Base-by-base conservation (phyloP, 2,113 vertebrate species). In the Paramormyrops kingsleyae region DNA sequence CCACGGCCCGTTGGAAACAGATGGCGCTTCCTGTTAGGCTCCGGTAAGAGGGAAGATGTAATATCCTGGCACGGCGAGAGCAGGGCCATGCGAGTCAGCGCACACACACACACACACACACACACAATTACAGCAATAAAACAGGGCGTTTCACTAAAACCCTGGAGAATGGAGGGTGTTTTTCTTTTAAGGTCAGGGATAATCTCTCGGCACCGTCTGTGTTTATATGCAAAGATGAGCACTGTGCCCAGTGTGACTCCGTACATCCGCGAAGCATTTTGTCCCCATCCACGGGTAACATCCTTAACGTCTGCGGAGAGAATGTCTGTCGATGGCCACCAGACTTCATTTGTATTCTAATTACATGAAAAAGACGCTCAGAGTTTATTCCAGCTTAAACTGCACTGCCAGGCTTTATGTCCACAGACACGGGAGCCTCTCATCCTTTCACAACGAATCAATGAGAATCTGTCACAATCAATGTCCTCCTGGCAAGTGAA, bases 11-110 rank as follows among this genome's bases (percentile, higher is more conserved):
- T 70, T 90, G 91, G 88, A 91, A 90, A 89, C 93, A 94, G 91
- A 94, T 94, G 92, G 93, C 74, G 91, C 91, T 94, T 94, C 93
- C 93, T 93, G 93, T 85, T 7, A 24, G 15, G 89, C 80, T 86
- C 49, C 1, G 47, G 39, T 24, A 21, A 84, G 83, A 91, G 92
- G 59, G 50, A 90, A 91, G 90, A 91, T 93, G 92, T 90, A 92
- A 93, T 91, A 93, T 94, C 62, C 62, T 46, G 35, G 17, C 80
- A 44, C 1, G 2, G 39, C 0, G 13, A 39, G 35, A 84, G 83
- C 44, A 19, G 10, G 42, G 9, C 17, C 21, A 21, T 1, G 35
- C 10, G 8, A 21, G 35, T 83, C 17, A 10, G 39, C 2, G 47
- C 1, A 10, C 62, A 66, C 2, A 66, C 8, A 47, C 2, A 50